phyloP scores from a whole-genome alignment of 1,140 invertebrate species.

The Andrena cerasifolii region DNA sequence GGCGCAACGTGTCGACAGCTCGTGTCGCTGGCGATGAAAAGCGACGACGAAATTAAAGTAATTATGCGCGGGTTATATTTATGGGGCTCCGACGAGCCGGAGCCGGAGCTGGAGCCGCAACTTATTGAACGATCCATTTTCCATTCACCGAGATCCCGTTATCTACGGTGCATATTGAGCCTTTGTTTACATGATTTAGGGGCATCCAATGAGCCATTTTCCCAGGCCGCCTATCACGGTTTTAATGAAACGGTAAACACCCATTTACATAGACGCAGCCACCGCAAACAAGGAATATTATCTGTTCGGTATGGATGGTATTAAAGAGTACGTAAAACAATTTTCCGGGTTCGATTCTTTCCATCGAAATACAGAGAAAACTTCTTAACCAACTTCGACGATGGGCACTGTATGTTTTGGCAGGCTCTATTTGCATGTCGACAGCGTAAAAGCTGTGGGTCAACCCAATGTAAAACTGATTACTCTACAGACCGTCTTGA shows the following conservation, averaged over 20 bases:
- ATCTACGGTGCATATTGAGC: neutral
- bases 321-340: no score
- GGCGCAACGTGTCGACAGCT: neutral
- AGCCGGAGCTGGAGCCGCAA: neutral
- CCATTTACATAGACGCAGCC: neutral
- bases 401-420: no score
- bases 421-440: no score
- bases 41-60: constrained; percentile 12
- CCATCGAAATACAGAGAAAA: no score
- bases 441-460: no score
- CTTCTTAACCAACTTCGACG: no score
- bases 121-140: constrained; percentile 13
- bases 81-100: neutral
- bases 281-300: neutral
- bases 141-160: constrained; percentile 3
- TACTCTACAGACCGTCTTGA: no score
- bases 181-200: constrained; percentile 13
- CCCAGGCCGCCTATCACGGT: neutral
- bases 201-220: constrained; percentile 10
- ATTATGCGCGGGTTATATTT: constrained; percentile 1
- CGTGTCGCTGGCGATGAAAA: neutral
- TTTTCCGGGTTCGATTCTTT: no score
- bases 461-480: no score
- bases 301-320: neutral
- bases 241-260: constrained; percentile 21